phyloP scores from a whole-genome alignment of 2,888 invertebrate genomes.

The Athripsodes cinereus region DNA sequence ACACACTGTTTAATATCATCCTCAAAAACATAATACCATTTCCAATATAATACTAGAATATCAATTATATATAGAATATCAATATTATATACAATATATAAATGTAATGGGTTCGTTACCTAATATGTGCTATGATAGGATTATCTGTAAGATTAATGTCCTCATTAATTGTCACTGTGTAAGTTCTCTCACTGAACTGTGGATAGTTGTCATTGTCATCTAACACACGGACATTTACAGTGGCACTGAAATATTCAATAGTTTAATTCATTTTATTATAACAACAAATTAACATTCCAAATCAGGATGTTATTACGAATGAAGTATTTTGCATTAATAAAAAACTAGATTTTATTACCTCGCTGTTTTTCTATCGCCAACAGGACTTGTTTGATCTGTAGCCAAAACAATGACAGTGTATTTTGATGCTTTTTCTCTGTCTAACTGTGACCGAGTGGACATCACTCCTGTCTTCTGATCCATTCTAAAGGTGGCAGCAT shows the following conservation, averaged over 20 bases:
- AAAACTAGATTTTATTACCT: slow-evolving; percentile 40
- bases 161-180: slow-evolving; percentile 81
- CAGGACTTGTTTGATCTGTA: slow-evolving; percentile 75
- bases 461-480: slow-evolving; percentile 82
- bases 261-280: no score
- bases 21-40: not conserved
- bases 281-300: no score
- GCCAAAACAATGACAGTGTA: slow-evolving; percentile 83
- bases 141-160: slow-evolving; percentile 80
- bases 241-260: slow-evolving; percentile 49
- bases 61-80: not conserved
- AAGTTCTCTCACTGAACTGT: slow-evolving; percentile 85
- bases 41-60: not conserved
- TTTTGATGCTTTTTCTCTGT: slow-evolving; percentile 80
- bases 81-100: not conserved
- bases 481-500: slow-evolving; percentile 75
- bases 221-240: slow-evolving; percentile 71
- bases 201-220: slow-evolving; percentile 95
- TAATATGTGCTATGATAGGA: slow-evolving; percentile 75
- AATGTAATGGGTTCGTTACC: slow-evolving; percentile 33
- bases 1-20: not conserved
- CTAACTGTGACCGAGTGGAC: slow-evolving; percentile 72
- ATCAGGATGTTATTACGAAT: no score
- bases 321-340: no score
- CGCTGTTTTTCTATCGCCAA: slow-evolving; percentile 72